phyloP scores from a whole-genome alignment of 1,140 invertebrate genomes.

The Drosophila varians region DNA sequence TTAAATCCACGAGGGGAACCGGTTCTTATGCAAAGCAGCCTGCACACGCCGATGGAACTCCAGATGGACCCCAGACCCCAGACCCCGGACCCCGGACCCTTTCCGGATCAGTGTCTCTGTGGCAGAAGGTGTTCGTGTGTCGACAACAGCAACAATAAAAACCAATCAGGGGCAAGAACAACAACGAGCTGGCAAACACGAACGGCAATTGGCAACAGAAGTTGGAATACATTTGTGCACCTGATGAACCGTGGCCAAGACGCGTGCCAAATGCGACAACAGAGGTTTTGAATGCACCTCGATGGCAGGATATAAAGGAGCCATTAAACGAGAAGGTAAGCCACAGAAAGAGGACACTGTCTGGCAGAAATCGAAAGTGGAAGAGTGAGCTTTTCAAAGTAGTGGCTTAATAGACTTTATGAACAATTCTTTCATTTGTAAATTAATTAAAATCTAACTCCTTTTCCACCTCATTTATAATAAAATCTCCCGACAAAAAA shows the following conservation, averaged over 20 bases:
- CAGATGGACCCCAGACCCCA: neutral
- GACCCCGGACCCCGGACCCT: neutral
- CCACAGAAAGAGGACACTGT: slow-evolving; percentile 9
- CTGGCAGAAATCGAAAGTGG: slow-evolving; percentile 47
- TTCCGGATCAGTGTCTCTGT: slow-evolving; percentile 26
- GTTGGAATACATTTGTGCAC: slow-evolving; percentile 50
- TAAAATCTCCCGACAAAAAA: neutral
- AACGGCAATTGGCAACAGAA: slow-evolving; percentile 21
- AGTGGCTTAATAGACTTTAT: neutral
- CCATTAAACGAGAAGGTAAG: slow-evolving; percentile 4
- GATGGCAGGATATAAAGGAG: slow-evolving; percentile 17
- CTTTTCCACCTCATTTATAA: neutral
- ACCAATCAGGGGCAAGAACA: slow-evolving; percentile 39
- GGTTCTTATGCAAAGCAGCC: slow-evolving; percentile 77
- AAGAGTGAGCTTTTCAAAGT: neutral
- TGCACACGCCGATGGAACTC: slow-evolving; percentile 24
- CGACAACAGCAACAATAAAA: slow-evolving; percentile 55
- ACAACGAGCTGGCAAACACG: slow-evolving; percentile 8
- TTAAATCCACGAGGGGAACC: slow-evolving; percentile 64
- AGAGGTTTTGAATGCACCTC: slow-evolving; percentile 46
- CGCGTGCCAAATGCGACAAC: slow-evolving; percentile 75
- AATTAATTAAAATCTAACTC: neutral
- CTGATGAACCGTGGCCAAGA: slow-evolving; percentile 65
- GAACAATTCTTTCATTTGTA: neutral
- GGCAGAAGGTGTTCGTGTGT: slow-evolving; percentile 48